Evolutionary conservation across 2,797 vertebrate species (phyloP).

Genomic region (Thalassophryne amazonica): DNA sequence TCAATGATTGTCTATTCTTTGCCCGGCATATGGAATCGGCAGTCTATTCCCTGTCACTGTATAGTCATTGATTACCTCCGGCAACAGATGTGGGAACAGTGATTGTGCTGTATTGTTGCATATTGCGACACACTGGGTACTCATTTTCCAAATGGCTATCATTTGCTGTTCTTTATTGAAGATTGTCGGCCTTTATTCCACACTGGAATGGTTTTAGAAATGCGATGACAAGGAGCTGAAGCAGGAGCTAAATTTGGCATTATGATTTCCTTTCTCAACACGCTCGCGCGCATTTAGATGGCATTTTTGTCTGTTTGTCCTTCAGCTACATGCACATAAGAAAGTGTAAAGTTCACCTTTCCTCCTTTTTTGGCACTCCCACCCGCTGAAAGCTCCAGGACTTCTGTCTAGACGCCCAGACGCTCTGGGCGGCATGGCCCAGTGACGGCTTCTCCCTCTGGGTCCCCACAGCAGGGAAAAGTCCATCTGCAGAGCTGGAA

Average conservation of each 20-base stretch:
- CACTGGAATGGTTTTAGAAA: slow-evolving; percentile 4
- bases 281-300: too few species aligned
- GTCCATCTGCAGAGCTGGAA: slow-evolving; percentile 59
- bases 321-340: too few species aligned
- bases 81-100: slow-evolving; percentile 59
- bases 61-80: slow-evolving; percentile 74
- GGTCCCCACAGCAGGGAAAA: slow-evolving; percentile 36
- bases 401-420: slow-evolving; percentile 46
- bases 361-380: slow-evolving; percentile 39
- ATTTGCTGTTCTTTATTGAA: slow-evolving; percentile 54
- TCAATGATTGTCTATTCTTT: slow-evolving; percentile 73
- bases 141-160: slow-evolving; percentile 49
- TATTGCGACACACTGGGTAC: slow-evolving; percentile 48
- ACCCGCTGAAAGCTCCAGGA: slow-evolving; percentile 35
- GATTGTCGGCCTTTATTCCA: slow-evolving; percentile 37
- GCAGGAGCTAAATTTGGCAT: slow-evolving; percentile 22
- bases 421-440: slow-evolving; percentile 29
- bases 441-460: slow-evolving; percentile 43
- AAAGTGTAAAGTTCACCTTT: slow-evolving; percentile 23
- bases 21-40: slow-evolving; percentile 70
- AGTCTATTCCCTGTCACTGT: slow-evolving; percentile 66
- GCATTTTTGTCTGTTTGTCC: too few species aligned
- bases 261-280: neutral
- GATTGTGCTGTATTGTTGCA: slow-evolving; percentile 66
- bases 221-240: slow-evolving; percentile 13